A percentile compares a stretch with the other conserved stretches of the same genome.
phyloP scores from a whole-genome alignment of 2,113 vertebrate species.

The Petrocephalus microphthalmus region DNA sequence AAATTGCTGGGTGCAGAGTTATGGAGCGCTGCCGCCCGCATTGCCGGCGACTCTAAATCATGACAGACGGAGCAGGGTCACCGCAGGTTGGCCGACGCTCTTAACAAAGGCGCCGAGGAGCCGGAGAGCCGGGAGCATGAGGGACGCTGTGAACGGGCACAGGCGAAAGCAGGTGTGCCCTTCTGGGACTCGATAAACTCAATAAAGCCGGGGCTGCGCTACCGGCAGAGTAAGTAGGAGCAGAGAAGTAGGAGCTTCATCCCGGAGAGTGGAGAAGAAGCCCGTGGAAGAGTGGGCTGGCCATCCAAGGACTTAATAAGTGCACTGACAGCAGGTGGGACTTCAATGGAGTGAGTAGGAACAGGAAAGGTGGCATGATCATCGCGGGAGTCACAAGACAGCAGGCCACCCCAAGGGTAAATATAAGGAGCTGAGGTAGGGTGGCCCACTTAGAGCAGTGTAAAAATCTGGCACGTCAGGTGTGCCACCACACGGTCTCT shows the following conservation, averaged over 20 bases:
- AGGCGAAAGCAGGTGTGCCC: not conserved
- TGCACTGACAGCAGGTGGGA: not conserved
- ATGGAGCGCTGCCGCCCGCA: constrained; percentile 18
- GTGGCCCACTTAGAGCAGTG: not conserved
- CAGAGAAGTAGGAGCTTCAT: not conserved
- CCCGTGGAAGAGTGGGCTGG: not conserved
- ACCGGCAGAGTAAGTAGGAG: not conserved
- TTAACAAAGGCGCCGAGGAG: not conserved
- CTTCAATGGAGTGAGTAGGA: not conserved
- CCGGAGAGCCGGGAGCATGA: not conserved
- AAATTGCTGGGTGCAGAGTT: constrained; percentile 34
- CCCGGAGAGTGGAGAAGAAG: not conserved
- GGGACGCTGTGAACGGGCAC: not conserved
- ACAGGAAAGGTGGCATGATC: not conserved
- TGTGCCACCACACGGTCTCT: not conserved
- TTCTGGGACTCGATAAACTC: not conserved
- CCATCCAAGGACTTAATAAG: not conserved
- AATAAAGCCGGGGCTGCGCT: not conserved
- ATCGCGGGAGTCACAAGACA: not conserved
- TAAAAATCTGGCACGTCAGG: not conserved
- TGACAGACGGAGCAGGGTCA: constrained; percentile 32
- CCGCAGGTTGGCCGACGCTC: not conserved
- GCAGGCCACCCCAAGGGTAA: not conserved
- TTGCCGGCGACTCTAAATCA: not conserved
- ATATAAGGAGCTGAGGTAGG: not conserved